Evolutionary conservation across 2,888 invertebrate species (phyloP), one percentile per base, ranked within the genome.

Genomic region (Polia nebulosa): DNA sequence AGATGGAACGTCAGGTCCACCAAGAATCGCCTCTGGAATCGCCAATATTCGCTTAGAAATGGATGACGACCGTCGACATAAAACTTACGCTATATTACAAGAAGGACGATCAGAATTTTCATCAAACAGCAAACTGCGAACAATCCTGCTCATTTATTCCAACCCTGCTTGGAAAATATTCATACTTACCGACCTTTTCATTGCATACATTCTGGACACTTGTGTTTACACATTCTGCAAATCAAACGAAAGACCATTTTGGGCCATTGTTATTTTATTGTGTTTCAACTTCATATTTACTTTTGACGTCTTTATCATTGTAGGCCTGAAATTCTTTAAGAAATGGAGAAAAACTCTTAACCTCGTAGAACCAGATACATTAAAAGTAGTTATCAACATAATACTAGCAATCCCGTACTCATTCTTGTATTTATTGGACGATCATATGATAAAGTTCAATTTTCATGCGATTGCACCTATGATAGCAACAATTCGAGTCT

Each of bases 261-360:
- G 89, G 89, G 69, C 89, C 2, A 90, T 94, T 53, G 67, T 92
- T 41, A 67, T 91, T 39, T 78, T 93, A 32, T 84, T 93, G 59
- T 89, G 89, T 77, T 88, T 92, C 11, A 93, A 94, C 75, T 85
- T 92, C 8, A 85, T 92, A 60, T 95, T 94, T 71, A 86, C 90
- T 15, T 83, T 92, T 15, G 95, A 95, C 56, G 94, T 94, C 1
- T 69, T 86, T 3, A 89, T 95, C 17, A 75, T 93, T 25, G 87
- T 93, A 72, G 94, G 94, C 15, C 82, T 95, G 39, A 95, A 95
- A 78, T 90, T 93, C 66, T 93, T 90, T 45, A 93, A 89, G 74
- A 92, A 92, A 81, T 95, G 95, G 95, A 89, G 95, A 36, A 94
- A 94, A 80, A 93, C 92, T n/a, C 85, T 95, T 0, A 95, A 95